Base-by-base conservation (phyloP, 2,113 vertebrate species). In the Haemorhous mexicanus region DNA sequence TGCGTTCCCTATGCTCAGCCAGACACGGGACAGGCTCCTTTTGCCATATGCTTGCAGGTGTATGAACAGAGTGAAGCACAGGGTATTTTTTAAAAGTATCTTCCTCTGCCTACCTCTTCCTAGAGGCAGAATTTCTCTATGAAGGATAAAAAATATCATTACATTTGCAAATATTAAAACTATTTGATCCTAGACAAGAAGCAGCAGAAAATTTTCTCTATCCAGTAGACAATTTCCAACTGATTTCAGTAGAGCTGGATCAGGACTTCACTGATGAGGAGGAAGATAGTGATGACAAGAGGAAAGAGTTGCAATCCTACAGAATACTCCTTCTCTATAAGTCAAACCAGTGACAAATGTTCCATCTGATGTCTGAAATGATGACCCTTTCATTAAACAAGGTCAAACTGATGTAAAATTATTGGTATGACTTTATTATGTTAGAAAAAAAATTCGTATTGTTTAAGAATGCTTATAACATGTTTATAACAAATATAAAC, bases 331-430 rank as follows among this genome's bases (percentile, higher is more conserved):
- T 88, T 73, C 78, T 93, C 61, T 68, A 1, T 53, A 76, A 88
- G 44, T 43, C 44, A 95, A 84, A 93, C 23, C 16, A 90, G 56
- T 56, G 77, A 82, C 84, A 96, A 84, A 49, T 6, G 35, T 61
- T 93, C 53, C 61, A 37, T 79, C 75, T 86, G 61, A 96, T 69
- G n/a, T 87, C 13, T 82, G 81, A 89, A 81, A 95, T 58, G 16
- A 89, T 4, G 41, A 19, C 68, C 55, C 41, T 61, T 76, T 52
- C 87, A 64, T 84, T 95, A 93, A 88, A 87, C 27, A 96, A 85
- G 52, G 30, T 84, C 47, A 66, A 53, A 49, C 10, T 87, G 52
- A 96, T 32, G 37, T 41, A 62, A 70, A 6, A 14, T 53, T 46
- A 95, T 21, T 94, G 37, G 46, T 81, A 77, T 16, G 26, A 52